Evolutionary conservation across 2,888 invertebrate genomes (phyloP).

Genomic region (Anorthoa munda): DNA sequence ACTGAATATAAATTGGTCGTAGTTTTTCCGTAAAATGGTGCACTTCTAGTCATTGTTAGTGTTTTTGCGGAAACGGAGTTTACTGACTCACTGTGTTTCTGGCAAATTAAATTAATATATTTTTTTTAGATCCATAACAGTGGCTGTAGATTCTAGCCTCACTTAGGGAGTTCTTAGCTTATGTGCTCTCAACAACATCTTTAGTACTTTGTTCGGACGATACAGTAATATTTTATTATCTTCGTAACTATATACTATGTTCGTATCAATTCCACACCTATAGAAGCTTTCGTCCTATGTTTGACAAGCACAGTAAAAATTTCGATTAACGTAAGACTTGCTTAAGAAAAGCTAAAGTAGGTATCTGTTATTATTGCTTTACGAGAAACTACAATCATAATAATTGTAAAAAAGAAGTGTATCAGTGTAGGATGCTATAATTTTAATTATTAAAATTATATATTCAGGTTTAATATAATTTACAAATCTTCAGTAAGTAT

Average conservation of each 20-base stretch:
- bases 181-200: background rate
- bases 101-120: background rate
- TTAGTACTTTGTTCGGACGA: background rate
- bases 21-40: slow-evolving; percentile 11
- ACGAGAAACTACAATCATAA: background rate
- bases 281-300: too few relatives aligned
- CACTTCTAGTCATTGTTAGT: slow-evolving; percentile 20
- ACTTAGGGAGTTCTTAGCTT: background rate
- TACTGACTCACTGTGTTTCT: background rate
- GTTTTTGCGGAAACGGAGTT: slow-evolving; percentile 2
- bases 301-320: background rate
- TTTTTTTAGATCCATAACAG: background rate
- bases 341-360: background rate
- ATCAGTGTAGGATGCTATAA: background rate
- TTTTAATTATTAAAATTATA: too few relatives aligned
- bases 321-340: background rate
- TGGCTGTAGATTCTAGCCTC: background rate
- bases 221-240: background rate
- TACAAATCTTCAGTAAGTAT: too few relatives aligned
- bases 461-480: too few relatives aligned
- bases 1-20: slow-evolving; percentile 39
- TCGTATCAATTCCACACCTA: background rate
- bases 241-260: background rate
- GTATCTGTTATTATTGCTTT: background rate
- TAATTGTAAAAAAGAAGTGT: background rate